Evolutionary conservation across 2,888 invertebrate genomes (phyloP).

Genomic region (Tryphoninae sp.): DNA sequence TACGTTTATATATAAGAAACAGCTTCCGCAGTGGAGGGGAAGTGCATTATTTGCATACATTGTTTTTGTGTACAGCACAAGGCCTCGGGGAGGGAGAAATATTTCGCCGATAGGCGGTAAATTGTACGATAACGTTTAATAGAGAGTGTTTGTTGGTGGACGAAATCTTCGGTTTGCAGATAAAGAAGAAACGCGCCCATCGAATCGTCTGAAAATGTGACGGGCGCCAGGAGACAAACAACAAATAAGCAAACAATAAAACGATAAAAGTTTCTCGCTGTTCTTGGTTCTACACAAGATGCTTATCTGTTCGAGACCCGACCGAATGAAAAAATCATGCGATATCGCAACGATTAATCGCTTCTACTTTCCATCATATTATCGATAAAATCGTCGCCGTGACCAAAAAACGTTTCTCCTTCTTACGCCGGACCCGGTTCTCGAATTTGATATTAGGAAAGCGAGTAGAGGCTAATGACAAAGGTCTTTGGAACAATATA

Average conservation of each 20-base stretch:
- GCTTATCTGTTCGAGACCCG: background rate
- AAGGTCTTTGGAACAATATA: background rate
- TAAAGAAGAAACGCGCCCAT: conserved; percentile 37
- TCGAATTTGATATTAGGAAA: background rate
- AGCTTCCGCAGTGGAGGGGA: conserved; percentile 19
- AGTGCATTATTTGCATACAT: conserved; percentile 55
- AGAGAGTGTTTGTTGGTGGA: conserved; percentile 17
- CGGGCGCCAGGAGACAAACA: conserved; percentile 66
- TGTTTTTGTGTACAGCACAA: conserved; percentile 56
- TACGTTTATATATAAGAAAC: conserved; percentile 61
- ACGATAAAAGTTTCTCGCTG: conserved; percentile 6
- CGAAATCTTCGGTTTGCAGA: conserved; percentile 44
- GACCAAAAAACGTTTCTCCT: background rate
- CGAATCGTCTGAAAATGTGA: conserved; percentile 41
- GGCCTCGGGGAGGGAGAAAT: conserved; percentile 4
- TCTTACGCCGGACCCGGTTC: background rate
- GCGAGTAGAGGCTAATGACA: background rate
- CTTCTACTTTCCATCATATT: background rate
- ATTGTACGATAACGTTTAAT: conserved; percentile 34
- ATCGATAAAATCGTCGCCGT: conserved; percentile 1
- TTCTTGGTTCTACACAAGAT: background rate
- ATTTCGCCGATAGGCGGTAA: conserved; percentile 37
- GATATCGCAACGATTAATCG: background rate
- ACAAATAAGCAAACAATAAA: conserved; percentile 63
- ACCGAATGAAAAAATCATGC: background rate